A percentile compares a stretch with the other conserved stretches of the same genome.
phyloP scores from a whole-genome alignment of 2,113 vertebrate genomes.

The Carassius carassius region DNA sequence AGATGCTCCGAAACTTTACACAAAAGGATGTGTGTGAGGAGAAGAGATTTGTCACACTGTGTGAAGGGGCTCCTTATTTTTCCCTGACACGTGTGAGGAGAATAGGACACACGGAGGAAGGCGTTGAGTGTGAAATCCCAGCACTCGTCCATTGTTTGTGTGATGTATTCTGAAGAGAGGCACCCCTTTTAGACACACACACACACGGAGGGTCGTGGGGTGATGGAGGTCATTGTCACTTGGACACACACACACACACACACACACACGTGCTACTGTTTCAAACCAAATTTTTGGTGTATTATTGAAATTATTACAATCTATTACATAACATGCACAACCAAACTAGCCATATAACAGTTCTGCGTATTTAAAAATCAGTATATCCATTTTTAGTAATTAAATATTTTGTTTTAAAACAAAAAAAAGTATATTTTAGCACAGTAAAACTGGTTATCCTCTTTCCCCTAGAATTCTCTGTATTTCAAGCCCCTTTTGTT shows the following conservation, averaged over 20 bases:
- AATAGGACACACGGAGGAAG: slow-evolving; percentile 70
- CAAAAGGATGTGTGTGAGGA: slow-evolving; percentile 79
- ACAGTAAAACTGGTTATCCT: neutral
- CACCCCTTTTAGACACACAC: slow-evolving; percentile 24
- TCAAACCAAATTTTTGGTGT: neutral
- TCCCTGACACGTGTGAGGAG: slow-evolving; percentile 71
- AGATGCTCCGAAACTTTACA: slow-evolving; percentile 69
- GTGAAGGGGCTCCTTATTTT: slow-evolving; percentile 42
- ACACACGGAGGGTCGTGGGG: neutral
- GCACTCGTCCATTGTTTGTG: slow-evolving; percentile 72
- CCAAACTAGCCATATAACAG: neutral
- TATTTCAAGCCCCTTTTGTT: too few species aligned
- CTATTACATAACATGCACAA: neutral
- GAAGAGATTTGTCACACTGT: slow-evolving; percentile 78
- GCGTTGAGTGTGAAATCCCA: slow-evolving; percentile 76
- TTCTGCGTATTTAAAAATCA: too few species aligned
- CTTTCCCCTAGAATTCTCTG: neutral
- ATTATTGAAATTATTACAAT: neutral
- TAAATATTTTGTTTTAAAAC: too few species aligned
- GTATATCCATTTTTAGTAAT: too few species aligned
- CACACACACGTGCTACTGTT: slow-evolving; percentile 11
- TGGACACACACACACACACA: slow-evolving; percentile 35
- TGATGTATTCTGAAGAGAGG: slow-evolving; percentile 69
- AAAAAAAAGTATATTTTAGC: neutral
- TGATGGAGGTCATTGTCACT: slow-evolving; percentile 24